Percentiles rank a stretch among this genome's conserved stretches.
Conservation (phyloP, 2,113 vertebrate species). For the Ceuthmochares aereus region DNA sequence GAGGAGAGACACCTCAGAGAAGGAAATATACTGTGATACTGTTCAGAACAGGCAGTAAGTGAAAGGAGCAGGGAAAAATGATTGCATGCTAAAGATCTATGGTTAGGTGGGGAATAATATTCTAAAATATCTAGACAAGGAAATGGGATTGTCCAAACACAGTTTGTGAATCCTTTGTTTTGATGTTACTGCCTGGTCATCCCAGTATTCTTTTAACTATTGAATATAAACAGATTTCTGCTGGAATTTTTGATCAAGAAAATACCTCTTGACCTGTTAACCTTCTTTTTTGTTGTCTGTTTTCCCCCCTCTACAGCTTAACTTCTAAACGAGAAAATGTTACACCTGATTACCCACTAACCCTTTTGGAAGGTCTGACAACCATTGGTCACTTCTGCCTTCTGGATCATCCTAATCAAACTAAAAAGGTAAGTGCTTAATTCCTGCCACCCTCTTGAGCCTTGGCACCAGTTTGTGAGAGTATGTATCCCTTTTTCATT, state of each 20-base stretch:
- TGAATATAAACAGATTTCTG: neutral
- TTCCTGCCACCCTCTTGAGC: neutral
- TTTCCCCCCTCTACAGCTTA: conserved; percentile 63
- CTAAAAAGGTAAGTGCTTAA: conserved; percentile 81
- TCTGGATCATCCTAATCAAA: conserved; percentile 82
- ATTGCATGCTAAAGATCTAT: neutral
- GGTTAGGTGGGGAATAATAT: neutral
- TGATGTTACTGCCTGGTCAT: neutral
- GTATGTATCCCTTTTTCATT: neutral
- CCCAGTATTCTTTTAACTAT: neutral
- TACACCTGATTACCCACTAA: conserved; percentile 94
- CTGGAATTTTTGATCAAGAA: neutral
- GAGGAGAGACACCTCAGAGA: neutral
- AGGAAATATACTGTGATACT: neutral
- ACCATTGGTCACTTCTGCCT: conserved; percentile 93
- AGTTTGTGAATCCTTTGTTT: neutral
- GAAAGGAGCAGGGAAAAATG: neutral
- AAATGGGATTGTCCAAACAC: neutral
- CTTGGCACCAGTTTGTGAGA: rapidly evolving
- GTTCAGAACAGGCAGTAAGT: neutral
- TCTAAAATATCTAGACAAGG: neutral
- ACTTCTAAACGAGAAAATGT: conserved; percentile 89
- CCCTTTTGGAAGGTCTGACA: conserved; percentile 93
- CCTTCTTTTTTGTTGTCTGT: neutral
- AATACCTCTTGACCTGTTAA: neutral